Base-by-base conservation (phyloP, 2,888 invertebrate genomes). In the Drepanosiphum platanoidis region DNA sequence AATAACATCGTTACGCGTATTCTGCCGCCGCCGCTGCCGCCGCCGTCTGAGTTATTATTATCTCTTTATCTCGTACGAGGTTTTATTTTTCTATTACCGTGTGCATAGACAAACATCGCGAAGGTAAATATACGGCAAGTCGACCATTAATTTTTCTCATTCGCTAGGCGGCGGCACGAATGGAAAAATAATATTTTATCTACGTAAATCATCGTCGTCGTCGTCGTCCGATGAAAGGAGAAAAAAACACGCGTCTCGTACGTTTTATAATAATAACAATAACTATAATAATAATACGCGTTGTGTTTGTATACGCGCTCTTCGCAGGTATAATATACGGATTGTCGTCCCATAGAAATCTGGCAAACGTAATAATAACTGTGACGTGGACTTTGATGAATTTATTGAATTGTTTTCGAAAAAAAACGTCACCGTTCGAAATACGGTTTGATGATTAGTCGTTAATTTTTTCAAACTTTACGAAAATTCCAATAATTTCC, bases 121-220 rank as follows among this genome's bases (percentile, higher is more conserved):
- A 27, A 7, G 9, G 0, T 1, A 9, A 4, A 5, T 52, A 0
- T 36, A 58, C 22, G 13, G 3, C 13, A 75, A 58, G 36, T n/a
- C 15, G 15, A 75, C 15, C 15, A n/a, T 58, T 74, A 3, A 32
- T 75, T 42, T 1, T 36, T 58, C 27, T 36, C 18, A 36, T 39
- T 39, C 5, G 5, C n/a, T 42, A 7, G n/a, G n/a, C 11, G 8
- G 30, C n/a, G 34, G 13, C 74, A 52, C 30, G 22, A 46, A 74
- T 32, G 74, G 30, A 74, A 74, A 46, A 75, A 74, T 74, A 34
- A 68, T 36, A 58, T 61, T 75, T 36, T 61, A 75, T 34, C 75
- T 9, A 61, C 36, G 58, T 8, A 58, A 58, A 58, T 42, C 11
- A 9, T 42, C 42, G 42, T 42, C n/a, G n/a, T n/a, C 5, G 18